Percentiles rank a stretch among this genome's conserved stretches.
Conservation (phyloP, 2,888 invertebrate genomes). For the Papilio gigon region DNA sequence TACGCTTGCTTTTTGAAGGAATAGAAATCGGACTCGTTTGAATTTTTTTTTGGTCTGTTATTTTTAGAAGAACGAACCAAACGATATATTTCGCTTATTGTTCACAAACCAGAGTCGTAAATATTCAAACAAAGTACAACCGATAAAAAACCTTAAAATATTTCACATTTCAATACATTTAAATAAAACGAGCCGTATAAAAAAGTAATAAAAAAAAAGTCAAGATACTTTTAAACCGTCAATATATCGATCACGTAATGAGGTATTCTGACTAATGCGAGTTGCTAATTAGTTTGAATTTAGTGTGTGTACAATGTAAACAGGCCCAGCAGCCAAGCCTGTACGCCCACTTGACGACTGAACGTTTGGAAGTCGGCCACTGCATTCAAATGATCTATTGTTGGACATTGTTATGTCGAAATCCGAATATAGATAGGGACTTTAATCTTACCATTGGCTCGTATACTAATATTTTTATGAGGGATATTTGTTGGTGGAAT, state of each 20-base stretch:
- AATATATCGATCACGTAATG: conserved; percentile 23
- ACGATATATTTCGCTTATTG: too few species aligned
- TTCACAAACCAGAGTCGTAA: conserved; percentile 5
- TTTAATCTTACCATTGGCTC: conserved; percentile 42
- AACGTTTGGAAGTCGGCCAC: conserved; percentile 55
- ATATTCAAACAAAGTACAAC: neutral
- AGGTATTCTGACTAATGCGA: conserved; percentile 35
- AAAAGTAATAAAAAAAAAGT: conserved; percentile 8
- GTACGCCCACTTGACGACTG: conserved; percentile 48
- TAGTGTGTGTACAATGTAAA: conserved; percentile 51
- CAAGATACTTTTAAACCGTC: conserved; percentile 21
- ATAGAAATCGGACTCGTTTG: too few species aligned
- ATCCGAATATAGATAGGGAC: conserved; percentile 44
- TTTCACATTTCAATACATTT: neutral
- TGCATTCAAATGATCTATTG: conserved; percentile 53
- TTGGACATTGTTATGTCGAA: conserved; percentile 50
- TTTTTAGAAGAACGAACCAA: too few species aligned
- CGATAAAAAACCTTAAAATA: conserved; percentile 9
- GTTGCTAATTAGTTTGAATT: conserved; percentile 49
- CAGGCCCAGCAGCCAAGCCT: conserved; percentile 50
- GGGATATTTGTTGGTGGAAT: conserved; percentile 3
- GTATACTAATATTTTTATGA: conserved; percentile 31
- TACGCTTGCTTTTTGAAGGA: too few species aligned
- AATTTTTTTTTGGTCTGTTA: neutral
- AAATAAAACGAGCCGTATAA: conserved; percentile 16